These are phyloP conservation scores for Parus major DNA, from an alignment of 2,113 vertebrate genomes.

Conservation along the genomic window DNA sequence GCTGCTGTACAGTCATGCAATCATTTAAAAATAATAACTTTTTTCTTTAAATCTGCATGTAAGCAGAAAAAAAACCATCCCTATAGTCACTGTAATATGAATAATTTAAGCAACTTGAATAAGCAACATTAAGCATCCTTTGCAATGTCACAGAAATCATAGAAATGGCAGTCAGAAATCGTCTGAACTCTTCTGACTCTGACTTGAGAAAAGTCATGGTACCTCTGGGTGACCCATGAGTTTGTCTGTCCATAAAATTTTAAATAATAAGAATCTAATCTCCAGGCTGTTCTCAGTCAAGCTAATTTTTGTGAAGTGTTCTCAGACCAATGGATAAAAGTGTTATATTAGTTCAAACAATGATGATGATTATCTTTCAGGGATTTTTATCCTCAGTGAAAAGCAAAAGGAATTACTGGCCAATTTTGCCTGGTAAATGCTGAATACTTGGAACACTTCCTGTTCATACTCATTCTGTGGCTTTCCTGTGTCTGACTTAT, in stretches of 20 bases:
- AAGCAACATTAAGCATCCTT: background rate
- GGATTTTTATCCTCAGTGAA: slow-evolving; percentile 45
- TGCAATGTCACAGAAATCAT: background rate
- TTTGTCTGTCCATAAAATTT: slow-evolving; percentile 29
- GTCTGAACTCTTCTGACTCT: background rate
- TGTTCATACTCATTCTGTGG: slow-evolving; percentile 16
- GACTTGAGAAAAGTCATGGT: background rate
- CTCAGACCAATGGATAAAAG: slow-evolving; percentile 30
- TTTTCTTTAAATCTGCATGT: background rate
- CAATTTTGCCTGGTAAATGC: slow-evolving; percentile 56
- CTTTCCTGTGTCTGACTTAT: slow-evolving; percentile 69
- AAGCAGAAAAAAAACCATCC: background rate
- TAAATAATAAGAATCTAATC: slow-evolving; percentile 18
- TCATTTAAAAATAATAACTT: background rate
- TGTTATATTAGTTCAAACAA: slow-evolving; percentile 40
- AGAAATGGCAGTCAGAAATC: background rate
- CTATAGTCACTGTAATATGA: background rate
- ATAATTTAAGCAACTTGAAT: background rate
- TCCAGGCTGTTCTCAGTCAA: background rate
- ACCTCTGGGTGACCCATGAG: background rate
- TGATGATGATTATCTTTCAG: slow-evolving; percentile 51
- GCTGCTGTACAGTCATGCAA: background rate
- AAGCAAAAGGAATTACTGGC: slow-evolving; percentile 52
- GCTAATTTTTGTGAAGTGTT: slow-evolving; percentile 23
- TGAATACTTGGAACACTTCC: slow-evolving; percentile 62